Conservation (phyloP, 2,888 invertebrate species). For the Helleia helle region DNA sequence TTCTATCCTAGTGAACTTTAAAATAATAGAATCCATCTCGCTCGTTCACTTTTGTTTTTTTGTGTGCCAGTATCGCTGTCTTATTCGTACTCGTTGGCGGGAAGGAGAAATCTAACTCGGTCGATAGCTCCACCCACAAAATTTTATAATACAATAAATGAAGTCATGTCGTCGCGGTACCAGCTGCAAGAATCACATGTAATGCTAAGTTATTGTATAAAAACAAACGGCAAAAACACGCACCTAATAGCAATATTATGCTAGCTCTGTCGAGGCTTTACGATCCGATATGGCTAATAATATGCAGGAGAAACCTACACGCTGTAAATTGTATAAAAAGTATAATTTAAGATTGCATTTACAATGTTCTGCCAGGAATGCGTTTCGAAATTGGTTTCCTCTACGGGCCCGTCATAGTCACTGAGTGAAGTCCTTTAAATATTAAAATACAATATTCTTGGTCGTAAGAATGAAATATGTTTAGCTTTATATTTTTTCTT, state of each 20-base stretch:
- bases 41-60: conserved; percentile 43
- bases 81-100: conserved; percentile 57
- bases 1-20: conserved; percentile 63
- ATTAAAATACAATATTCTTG: too few species aligned
- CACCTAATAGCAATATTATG: conserved; percentile 7
- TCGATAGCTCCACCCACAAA: conserved; percentile 64
- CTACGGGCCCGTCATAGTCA: too few species aligned
- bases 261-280: conserved; percentile 29
- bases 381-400: conserved; percentile 31
- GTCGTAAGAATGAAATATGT: too few species aligned
- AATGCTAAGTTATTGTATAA: conserved; percentile 61
- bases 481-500: too few species aligned
- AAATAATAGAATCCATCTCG: conserved; percentile 54
- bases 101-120: conserved; percentile 44
- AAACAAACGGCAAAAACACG: conserved; percentile 55
- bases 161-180: conserved; percentile 46
- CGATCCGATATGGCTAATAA: conserved; percentile 50
- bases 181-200: conserved; percentile 57
- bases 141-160: conserved; percentile 67
- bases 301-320: conserved; percentile 51
- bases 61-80: conserved; percentile 48
- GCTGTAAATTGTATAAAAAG: conserved; percentile 53
- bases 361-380: conserved; percentile 46
- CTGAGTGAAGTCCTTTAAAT: too few species aligned
- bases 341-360: conserved; percentile 60